A percentile compares a stretch with the other conserved stretches of the same genome.
phyloP scores from a whole-genome alignment of 2,888 invertebrate species.

The Apodemia zela region DNA sequence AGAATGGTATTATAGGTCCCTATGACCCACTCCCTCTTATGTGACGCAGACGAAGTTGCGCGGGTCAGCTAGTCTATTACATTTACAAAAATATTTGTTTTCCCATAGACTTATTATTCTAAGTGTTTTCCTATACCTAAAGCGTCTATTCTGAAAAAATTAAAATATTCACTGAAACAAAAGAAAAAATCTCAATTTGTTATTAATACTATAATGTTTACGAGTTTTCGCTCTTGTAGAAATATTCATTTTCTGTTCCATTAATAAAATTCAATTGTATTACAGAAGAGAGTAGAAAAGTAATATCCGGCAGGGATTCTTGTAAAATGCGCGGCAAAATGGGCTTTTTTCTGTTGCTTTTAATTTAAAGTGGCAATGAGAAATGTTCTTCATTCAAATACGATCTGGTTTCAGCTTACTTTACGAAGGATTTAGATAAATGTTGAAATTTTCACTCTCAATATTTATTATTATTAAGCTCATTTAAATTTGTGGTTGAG shows the following conservation, averaged over 20 bases:
- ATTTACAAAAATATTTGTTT: not conserved
- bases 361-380: conserved; percentile 44
- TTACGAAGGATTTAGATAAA: conserved; percentile 17
- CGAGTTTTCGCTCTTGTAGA: conserved; percentile 37
- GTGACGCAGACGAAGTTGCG: too few relatives aligned
- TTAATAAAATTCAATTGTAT: conserved; percentile 73
- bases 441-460: not conserved
- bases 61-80: too few relatives aligned
- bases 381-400: conserved; percentile 34
- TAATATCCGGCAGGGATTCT: conserved; percentile 56
- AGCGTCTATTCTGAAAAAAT: not conserved
- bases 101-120: too few relatives aligned
- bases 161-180: not conserved
- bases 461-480: not conserved
- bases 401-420: conserved; percentile 24
- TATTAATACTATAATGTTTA: not conserved
- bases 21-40: too few relatives aligned
- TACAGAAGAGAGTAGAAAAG: conserved; percentile 51
- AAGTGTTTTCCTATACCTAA: not conserved
- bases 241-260: conserved; percentile 73
- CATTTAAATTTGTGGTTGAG: not conserved
- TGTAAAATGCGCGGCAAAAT: conserved; percentile 51
- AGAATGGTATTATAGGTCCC: too few relatives aligned
- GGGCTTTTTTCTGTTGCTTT: conserved; percentile 45
- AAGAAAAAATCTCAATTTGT: not conserved